phyloP scores from a whole-genome alignment of 1,140 invertebrate genomes.

The Ectropis grisescens region DNA sequence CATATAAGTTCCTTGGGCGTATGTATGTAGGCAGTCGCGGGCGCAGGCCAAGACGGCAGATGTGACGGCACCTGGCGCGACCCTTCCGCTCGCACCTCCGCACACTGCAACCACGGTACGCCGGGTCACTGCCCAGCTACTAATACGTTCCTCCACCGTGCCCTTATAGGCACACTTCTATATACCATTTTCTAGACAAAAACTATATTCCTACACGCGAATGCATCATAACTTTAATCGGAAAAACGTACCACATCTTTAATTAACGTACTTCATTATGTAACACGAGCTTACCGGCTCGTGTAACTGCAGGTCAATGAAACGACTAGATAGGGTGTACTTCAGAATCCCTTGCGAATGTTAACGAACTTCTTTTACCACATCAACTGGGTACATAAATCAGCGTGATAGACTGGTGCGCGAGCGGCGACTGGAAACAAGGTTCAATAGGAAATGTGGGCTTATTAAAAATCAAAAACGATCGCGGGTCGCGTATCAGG shows the following conservation, averaged over 20 bases:
- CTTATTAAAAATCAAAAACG: slow-evolving; percentile 30
- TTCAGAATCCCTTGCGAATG: not conserved
- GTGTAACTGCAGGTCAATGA: slow-evolving; percentile 14
- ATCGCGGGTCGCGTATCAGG: slow-evolving; percentile 30
- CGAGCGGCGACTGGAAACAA: too few species aligned
- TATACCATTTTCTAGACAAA: slow-evolving; percentile 23
- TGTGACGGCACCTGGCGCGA: slow-evolving; percentile 58
- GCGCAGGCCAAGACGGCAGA: slow-evolving; percentile 49
- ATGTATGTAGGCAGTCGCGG: too few species aligned
- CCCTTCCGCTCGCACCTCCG: slow-evolving; percentile 47
- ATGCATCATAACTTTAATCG: slow-evolving; percentile 36
- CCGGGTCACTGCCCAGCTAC: slow-evolving; percentile 64
- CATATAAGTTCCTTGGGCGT: too few species aligned
- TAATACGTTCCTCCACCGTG: slow-evolving; percentile 28
- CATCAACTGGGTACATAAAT: too few species aligned
- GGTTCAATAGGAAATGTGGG: not conserved
- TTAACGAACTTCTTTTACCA: too few species aligned
- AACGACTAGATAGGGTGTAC: slow-evolving; percentile 10
- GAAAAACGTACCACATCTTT: slow-evolving; percentile 25
- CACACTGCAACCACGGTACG: slow-evolving; percentile 14
- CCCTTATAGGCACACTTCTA: slow-evolving; percentile 31
- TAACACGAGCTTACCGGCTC: slow-evolving; percentile 13
- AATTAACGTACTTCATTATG: slow-evolving; percentile 12
- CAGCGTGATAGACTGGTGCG: too few species aligned
- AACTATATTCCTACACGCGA: slow-evolving; percentile 39